phyloP scores from a whole-genome alignment of 2,888 invertebrate species.

The Ariolimax columbianus region DNA sequence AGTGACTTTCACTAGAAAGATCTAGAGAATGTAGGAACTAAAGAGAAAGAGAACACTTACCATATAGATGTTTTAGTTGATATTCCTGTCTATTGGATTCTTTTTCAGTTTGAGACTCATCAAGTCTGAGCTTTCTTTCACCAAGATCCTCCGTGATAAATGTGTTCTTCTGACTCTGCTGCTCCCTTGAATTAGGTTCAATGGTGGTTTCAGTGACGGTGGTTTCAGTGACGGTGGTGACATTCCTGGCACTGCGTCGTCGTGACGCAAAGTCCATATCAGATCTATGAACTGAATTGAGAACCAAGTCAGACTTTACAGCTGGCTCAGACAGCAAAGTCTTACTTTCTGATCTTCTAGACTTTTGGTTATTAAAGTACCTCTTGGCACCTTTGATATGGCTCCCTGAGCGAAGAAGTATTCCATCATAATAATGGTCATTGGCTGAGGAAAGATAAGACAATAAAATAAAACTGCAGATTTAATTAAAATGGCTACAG shows the following conservation, averaged over 20 bases:
- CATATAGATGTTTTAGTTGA: slow-evolving; percentile 35
- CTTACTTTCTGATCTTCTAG: not conserved
- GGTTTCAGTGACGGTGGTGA: not conserved
- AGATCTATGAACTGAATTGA: slow-evolving; percentile 1
- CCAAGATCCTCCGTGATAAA: slow-evolving; percentile 1
- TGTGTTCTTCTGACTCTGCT: not conserved
- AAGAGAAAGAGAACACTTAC: slow-evolving; percentile 23
- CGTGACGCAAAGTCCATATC: not conserved
- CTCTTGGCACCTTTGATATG: slow-evolving; percentile 37
- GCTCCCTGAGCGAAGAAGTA: slow-evolving; percentile 53
- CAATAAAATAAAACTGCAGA: not conserved
- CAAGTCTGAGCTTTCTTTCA: slow-evolving; percentile 41
- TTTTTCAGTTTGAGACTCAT: slow-evolving; percentile 48
- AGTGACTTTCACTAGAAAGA: not conserved
- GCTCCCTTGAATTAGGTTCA: not conserved
- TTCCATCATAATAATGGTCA: slow-evolving; percentile 50
- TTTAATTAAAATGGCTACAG: not conserved
- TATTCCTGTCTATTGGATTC: slow-evolving; percentile 3
- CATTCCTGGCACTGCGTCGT: not conserved
- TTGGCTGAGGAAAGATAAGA: slow-evolving; percentile 30
- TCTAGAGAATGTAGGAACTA: not conserved
- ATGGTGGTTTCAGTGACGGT: slow-evolving; percentile 39
- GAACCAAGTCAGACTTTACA: not conserved
- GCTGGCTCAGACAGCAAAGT: not conserved
- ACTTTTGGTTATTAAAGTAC: not conserved